Evolutionary conservation across 1,140 invertebrate genomes (phyloP).

Genomic region (Caenorhabditis latens): DNA sequence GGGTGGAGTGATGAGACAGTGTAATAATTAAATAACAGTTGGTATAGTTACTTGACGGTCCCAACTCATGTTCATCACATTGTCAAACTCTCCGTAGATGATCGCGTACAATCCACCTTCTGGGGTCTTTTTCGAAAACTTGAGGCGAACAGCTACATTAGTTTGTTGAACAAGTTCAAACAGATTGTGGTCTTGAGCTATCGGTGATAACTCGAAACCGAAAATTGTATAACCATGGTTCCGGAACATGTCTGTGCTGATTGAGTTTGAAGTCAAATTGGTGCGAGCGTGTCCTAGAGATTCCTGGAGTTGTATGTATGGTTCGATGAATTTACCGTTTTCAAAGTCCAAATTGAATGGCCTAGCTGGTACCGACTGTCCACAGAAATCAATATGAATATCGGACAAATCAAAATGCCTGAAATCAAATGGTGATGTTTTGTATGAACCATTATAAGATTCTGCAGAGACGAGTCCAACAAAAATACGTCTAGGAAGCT

Average conservation of each 20-base stretch:
- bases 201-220: not conserved
- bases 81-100: not conserved
- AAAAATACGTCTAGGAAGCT: not conserved
- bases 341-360: conserved; percentile 6
- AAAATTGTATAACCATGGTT: not conserved
- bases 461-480: not conserved
- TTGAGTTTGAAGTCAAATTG: not conserved
- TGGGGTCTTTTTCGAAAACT: not conserved
- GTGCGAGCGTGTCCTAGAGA: not conserved
- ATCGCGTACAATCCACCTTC: not conserved
- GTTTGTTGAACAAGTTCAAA: conserved; percentile 5
- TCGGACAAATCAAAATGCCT: no score
- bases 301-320: not conserved
- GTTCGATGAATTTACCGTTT: not conserved
- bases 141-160: not conserved
- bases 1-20: no score
- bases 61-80: no score
- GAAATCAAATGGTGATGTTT: not conserved
- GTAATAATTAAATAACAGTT: no score
- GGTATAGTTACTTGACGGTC: no score
- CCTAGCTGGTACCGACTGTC: not conserved
- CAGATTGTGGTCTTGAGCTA: not conserved
- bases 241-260: not conserved
- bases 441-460: not conserved
- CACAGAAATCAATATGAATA: not conserved